A percentile compares a stretch with the other conserved stretches of the same genome.
These are phyloP conservation scores for Molossus alvarezi DNA, from an alignment of 2,797 vertebrate species.

Conservation along the genomic window DNA sequence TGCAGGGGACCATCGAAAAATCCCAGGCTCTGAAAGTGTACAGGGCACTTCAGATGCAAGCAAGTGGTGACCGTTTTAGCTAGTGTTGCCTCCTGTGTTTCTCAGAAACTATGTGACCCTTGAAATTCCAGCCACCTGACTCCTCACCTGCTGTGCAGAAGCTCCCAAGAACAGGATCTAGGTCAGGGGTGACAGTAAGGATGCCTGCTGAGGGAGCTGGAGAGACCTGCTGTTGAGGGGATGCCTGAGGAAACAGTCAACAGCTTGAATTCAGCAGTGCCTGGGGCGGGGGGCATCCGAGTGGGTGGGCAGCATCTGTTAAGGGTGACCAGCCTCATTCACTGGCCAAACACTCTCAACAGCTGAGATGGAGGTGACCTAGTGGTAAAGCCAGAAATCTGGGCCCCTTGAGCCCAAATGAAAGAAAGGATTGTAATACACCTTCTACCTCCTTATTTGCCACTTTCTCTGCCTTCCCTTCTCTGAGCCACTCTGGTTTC, in stretches of 20 bases:
- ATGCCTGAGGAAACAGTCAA: neutral
- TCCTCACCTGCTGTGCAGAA: neutral
- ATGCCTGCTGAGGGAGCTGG: neutral
- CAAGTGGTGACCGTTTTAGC: neutral
- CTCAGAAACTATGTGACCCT: neutral
- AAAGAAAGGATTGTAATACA: constrained; percentile 17
- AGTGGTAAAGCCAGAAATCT: neutral
- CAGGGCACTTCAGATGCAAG: neutral
- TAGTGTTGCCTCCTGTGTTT: neutral
- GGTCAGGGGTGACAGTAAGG: neutral
- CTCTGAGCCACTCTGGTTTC: neutral
- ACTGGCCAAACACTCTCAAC: constrained; percentile 13
- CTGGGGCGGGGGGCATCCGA: neutral
- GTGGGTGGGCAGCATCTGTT: constrained; percentile 10
- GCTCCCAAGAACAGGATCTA: neutral
- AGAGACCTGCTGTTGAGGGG: neutral
- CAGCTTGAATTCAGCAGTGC: neutral
- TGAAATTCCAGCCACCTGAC: constrained; percentile 10
- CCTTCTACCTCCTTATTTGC: neutral
- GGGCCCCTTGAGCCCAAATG: neutral
- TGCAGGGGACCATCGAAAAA: neutral
- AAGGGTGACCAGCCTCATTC: neutral
- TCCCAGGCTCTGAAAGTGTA: neutral
- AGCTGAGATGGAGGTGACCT: constrained; percentile 38
- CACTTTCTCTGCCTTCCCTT: neutral